Evolutionary conservation across 2,113 vertebrate genomes (phyloP).

Genomic region (Axis porcinus): DNA sequence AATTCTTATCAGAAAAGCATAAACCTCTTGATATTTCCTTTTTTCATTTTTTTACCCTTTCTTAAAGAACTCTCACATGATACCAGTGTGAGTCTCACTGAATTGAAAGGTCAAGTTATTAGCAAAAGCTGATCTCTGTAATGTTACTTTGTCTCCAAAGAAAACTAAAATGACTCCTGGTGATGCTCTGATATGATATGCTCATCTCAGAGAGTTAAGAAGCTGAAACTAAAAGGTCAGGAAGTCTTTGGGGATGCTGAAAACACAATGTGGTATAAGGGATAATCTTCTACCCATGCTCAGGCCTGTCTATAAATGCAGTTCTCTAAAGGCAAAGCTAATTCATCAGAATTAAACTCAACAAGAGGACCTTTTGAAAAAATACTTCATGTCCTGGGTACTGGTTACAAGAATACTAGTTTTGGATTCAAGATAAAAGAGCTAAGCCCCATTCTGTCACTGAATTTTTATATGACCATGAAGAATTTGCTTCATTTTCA

Average conservation of each 20-base stretch:
- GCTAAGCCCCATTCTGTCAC: background rate
- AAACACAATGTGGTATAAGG: background rate
- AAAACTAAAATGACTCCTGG: background rate
- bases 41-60: background rate
- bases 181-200: background rate
- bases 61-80: background rate
- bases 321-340: background rate
- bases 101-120: constrained; percentile 52
- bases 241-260: background rate
- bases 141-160: constrained; percentile 38
- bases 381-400: background rate
- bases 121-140: background rate
- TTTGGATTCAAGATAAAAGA: background rate
- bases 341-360: background rate
- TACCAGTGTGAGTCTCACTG: background rate
- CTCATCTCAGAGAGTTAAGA: background rate
- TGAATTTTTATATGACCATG: background rate
- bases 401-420: background rate
- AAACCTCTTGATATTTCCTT: background rate
- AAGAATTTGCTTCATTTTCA: background rate
- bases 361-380: background rate
- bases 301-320: background rate
- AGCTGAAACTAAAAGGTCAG: constrained; percentile 31
- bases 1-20: background rate
- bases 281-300: background rate